Base-by-base conservation (phyloP, 2,797 vertebrate species). In the Vultur gryphus region DNA sequence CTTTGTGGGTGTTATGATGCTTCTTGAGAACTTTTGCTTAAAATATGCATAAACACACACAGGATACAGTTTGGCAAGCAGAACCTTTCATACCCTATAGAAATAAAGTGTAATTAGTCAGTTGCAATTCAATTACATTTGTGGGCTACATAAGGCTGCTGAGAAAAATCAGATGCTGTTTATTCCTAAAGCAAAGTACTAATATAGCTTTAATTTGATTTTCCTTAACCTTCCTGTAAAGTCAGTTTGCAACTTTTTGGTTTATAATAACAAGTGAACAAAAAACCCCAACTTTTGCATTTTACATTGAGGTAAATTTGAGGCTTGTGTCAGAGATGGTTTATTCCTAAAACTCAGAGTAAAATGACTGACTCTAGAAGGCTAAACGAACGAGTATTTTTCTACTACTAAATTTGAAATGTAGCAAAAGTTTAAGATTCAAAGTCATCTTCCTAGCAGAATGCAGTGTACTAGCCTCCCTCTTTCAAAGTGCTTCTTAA, bases 1-100 rank as follows among this genome's bases (percentile, higher is more conserved):
- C 19, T 88, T 67, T 64, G n/a, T 33, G 41, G 3, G 9, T 84
- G 58, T 72, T 72, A 41, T 13, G 46, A 64, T 54, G 39, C 9
- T 35, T 86, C 85, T 75, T 82, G 73, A 76, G 79, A 94, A 57
- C 11, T 89, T 72, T 67, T 93, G 26, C 48, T 81, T 86, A 81
- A 93, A 84, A 88, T 76, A 81, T 9, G 12, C 24, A 33, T 64
- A 57, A 79, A 82, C 9, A 3, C 10, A 58, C 46, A 70, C 6
- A 91, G 25, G 44, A 37, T 62, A 71, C 10, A 71, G 14, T 70
- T 55, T 83, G 52, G 52, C 37, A 88, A 91, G 41, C 46, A 21
- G 41, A 94, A 82, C 5, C 1, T 46, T 91, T 89, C 73, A 35
- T 7, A 54, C 15, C 26, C 15, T 55, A 23, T 9, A 66, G 65